A percentile compares a stretch with the other conserved stretches of the same genome.
Conservation (phyloP, 2,113 vertebrate species). For the Larimichthys crocea region DNA sequence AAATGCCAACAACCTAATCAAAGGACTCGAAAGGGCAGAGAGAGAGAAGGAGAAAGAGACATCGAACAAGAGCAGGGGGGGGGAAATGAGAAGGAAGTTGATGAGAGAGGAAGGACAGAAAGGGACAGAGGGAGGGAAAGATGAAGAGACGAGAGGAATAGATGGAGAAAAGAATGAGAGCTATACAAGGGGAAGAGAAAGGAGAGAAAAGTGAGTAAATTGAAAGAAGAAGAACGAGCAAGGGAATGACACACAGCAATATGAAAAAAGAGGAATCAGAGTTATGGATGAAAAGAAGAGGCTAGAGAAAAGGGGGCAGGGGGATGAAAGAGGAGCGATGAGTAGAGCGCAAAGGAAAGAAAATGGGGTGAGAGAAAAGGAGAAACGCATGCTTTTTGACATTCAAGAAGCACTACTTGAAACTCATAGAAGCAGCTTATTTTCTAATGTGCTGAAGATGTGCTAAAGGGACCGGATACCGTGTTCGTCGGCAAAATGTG, state of each 20-base stretch:
- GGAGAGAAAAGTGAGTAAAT: constrained; percentile 17
- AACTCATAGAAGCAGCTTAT: constrained; percentile 51
- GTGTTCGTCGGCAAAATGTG: constrained; percentile 12
- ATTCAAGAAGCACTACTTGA: constrained; percentile 59
- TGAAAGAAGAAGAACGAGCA: constrained; percentile 8
- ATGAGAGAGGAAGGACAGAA: constrained; percentile 23
- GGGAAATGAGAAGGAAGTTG: constrained; percentile 24
- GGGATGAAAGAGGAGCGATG: constrained; percentile 39
- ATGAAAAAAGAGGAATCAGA: constrained; percentile 19
- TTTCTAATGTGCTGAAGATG: constrained; percentile 48
- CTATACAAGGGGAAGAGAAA: not conserved
- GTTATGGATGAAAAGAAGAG: constrained; percentile 48
- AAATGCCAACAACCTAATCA: constrained; percentile 83
- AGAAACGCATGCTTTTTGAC: constrained; percentile 40
- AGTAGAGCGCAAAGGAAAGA: constrained; percentile 27
- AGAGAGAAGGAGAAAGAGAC: constrained; percentile 44
- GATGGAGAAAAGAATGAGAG: constrained; percentile 4
- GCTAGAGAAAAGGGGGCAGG: constrained; percentile 26
- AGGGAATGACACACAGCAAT: constrained; percentile 23
- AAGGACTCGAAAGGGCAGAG: constrained; percentile 78
- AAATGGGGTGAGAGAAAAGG: constrained; percentile 26
- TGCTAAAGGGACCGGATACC: constrained; percentile 32
- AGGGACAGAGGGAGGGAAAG: constrained; percentile 6
- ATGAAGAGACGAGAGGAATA: not conserved
- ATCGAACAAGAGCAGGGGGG: not conserved